These are phyloP conservation scores for Cherax quadricarinatus DNA, from an alignment of 1,140 invertebrate species.

Conservation along the genomic window DNA sequence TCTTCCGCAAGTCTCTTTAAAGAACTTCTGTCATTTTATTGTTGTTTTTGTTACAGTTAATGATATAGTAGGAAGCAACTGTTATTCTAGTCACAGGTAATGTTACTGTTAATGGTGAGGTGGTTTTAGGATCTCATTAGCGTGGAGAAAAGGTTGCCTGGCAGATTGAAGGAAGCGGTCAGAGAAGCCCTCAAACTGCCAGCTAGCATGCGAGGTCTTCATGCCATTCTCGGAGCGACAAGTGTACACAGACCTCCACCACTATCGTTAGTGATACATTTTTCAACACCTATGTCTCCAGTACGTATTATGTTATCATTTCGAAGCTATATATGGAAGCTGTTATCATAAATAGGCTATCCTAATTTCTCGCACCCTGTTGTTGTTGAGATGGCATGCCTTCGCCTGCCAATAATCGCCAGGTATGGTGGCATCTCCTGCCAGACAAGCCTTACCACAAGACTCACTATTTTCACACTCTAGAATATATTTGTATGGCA, in stretches of 20 bases:
- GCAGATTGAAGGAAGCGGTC: constrained; percentile 67
- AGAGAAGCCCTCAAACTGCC: constrained; percentile 51
- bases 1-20: not conserved
- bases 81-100: constrained; percentile 66
- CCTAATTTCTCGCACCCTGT: not conserved
- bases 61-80: constrained; percentile 67
- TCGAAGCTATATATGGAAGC: not conserved
- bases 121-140: constrained; percentile 64
- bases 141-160: constrained; percentile 59
- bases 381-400: not conserved
- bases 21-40: constrained; percentile 64
- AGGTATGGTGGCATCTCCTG: no score
- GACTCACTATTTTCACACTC: constrained; percentile 65
- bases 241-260: not conserved
- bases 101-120: constrained; percentile 66
- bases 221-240: not conserved
- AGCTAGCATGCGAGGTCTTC: constrained; percentile 34
- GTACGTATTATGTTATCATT: not conserved
- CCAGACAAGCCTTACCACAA: not conserved
- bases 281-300: not conserved
- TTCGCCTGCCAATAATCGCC: no score
- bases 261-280: not conserved
- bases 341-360: not conserved
- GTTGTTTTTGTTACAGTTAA: constrained; percentile 69
- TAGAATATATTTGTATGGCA: constrained; percentile 58